Conservation (phyloP, 2,888 invertebrate genomes). For the Abrostola tripartita region DNA sequence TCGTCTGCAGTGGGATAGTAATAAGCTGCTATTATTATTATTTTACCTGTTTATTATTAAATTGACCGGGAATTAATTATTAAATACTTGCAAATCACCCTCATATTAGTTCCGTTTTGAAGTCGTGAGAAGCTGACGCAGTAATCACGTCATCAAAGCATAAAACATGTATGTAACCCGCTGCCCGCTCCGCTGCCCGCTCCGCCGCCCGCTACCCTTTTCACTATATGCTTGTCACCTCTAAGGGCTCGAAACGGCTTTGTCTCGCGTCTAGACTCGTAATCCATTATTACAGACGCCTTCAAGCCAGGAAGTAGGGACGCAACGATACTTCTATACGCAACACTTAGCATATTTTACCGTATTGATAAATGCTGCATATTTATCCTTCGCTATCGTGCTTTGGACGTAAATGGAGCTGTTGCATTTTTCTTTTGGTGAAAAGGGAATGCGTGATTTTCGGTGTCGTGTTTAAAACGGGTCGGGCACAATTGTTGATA, state of each 20-base stretch:
- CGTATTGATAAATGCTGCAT: slow-evolving; percentile 80
- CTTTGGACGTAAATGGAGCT: slow-evolving; percentile 74
- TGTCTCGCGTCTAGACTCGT: slow-evolving; percentile 85
- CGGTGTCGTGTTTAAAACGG: slow-evolving; percentile 26
- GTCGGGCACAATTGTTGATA: slow-evolving; percentile 2
- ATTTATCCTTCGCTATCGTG: slow-evolving; percentile 79
- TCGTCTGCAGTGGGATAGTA: too few relatives aligned
- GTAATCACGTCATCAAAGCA: too few relatives aligned
- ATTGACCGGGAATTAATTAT: too few relatives aligned
- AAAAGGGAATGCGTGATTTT: slow-evolving; percentile 49
- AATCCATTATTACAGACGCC: slow-evolving; percentile 85
- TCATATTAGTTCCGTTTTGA: too few relatives aligned
- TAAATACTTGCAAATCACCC: too few relatives aligned
- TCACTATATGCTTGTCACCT: slow-evolving; percentile 35
- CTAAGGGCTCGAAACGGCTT: slow-evolving; percentile 80
- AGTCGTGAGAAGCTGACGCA: too few relatives aligned
- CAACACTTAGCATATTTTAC: slow-evolving; percentile 83
- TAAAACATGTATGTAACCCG: neutral
- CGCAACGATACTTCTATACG: slow-evolving; percentile 75
- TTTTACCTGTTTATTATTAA: too few relatives aligned
- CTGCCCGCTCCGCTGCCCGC: slow-evolving; percentile 10
- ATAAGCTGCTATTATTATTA: too few relatives aligned
- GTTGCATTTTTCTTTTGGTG: slow-evolving; percentile 79
- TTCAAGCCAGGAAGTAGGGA: slow-evolving; percentile 69
- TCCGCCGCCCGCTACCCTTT: slow-evolving; percentile 58